Conservation (phyloP, 2,888 invertebrate species). For the Polia nebulosa region DNA sequence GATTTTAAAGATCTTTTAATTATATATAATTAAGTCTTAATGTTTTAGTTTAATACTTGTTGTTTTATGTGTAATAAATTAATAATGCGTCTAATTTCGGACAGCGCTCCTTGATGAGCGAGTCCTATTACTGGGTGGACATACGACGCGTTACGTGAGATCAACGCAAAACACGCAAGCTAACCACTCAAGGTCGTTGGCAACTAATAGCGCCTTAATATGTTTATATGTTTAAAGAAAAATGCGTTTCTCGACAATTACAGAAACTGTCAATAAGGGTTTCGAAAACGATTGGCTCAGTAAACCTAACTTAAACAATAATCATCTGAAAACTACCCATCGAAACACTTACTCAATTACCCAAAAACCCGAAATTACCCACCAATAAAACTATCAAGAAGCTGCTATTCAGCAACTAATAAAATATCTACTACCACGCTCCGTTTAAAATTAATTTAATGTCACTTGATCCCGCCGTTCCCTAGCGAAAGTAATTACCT, state of each 20-base stretch:
- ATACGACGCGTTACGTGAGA: no score
- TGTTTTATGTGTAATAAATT: no score
- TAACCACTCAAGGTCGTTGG: no score
- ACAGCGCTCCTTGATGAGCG: no score
- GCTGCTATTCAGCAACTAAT: slow-evolving; percentile 20
- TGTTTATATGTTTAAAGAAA: no score
- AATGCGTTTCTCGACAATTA: neutral
- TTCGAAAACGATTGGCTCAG: neutral
- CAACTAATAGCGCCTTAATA: no score
- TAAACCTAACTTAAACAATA: neutral
- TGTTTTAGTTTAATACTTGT: no score
- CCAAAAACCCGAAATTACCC: neutral
- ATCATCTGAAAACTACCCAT: neutral
- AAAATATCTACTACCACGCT: slow-evolving; percentile 54
- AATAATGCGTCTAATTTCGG: no score
- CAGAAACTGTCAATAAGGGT: neutral
- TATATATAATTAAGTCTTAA: no score
- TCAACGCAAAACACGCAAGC: no score
- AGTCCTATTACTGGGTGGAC: no score
- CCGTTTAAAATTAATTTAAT: slow-evolving; percentile 66
- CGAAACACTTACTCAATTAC: neutral
- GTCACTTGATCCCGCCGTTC: slow-evolving; percentile 60
- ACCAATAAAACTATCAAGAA: slow-evolving; percentile 21
- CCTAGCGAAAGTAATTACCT: slow-evolving; percentile 70
- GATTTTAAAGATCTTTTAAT: no score